A percentile compares a stretch with the other conserved stretches of the same genome.
Conservation (phyloP, 2,888 invertebrate species). For the Philereme vetulata region DNA sequence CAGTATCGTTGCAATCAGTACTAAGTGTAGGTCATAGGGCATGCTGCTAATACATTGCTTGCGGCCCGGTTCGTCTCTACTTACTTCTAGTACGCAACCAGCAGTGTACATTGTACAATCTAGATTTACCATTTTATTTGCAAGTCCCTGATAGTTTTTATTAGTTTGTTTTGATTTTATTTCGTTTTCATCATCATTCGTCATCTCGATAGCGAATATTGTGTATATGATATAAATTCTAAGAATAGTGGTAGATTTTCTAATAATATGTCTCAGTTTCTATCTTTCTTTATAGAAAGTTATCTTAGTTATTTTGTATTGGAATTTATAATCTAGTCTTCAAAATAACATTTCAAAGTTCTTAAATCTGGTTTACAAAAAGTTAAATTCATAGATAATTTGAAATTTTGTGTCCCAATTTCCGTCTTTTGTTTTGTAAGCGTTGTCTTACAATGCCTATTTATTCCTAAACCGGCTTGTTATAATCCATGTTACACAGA, state of each 20-base stretch:
- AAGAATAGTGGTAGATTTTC: conserved; percentile 20
- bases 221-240: conserved; percentile 15
- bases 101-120: conserved; percentile 43
- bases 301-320: conserved; percentile 17
- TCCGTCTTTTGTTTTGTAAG: conserved; percentile 16
- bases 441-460: conserved; percentile 25
- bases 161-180: conserved; percentile 30
- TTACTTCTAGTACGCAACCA: conserved; percentile 43
- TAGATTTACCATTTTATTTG: conserved; percentile 48
- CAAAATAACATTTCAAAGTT: too few species aligned
- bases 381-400: background rate
- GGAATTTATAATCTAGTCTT: background rate
- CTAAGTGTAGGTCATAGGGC: conserved; percentile 40
- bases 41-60: conserved; percentile 57
- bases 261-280: conserved; percentile 7
- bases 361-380: background rate
- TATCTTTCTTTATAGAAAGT: conserved; percentile 17
- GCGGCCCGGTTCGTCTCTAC: conserved; percentile 40
- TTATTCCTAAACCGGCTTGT: conserved; percentile 12
- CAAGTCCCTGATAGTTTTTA: conserved; percentile 29
- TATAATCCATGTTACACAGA: conserved; percentile 7
- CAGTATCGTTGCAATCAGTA: conserved; percentile 20
- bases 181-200: conserved; percentile 31
- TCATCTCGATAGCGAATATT: conserved; percentile 21
- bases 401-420: background rate